Evolutionary conservation across 1,140 invertebrate genomes (phyloP).

Genomic region (Drosophila sp.): DNA sequence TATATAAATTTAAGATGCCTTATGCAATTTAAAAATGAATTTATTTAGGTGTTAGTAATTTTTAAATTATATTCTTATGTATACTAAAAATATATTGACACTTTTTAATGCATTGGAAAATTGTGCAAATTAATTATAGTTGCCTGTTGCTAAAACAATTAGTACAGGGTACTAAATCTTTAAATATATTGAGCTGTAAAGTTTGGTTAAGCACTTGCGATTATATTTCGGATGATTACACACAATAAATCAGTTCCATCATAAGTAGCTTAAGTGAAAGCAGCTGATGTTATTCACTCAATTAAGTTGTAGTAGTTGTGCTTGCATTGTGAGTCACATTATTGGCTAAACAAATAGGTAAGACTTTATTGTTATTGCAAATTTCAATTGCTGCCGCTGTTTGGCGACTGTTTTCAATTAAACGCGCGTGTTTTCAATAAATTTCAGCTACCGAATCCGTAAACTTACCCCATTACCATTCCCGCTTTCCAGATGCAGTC

Average conservation of each 20-base stretch:
- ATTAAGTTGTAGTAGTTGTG: slow-evolving; percentile 24
- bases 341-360: slow-evolving; percentile 63
- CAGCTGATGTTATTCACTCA: slow-evolving; percentile 59
- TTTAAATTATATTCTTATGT: no score
- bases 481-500: not conserved
- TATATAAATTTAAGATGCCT: no score
- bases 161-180: no score
- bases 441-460: slow-evolving; percentile 11
- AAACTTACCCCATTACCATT: not conserved
- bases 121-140: no score
- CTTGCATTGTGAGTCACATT: slow-evolving; percentile 56
- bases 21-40: no score
- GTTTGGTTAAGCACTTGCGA: no score
- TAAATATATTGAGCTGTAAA: no score
- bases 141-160: no score
- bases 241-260: slow-evolving; percentile 7
- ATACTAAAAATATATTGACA: no score
- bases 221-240: not conserved
- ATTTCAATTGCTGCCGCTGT: slow-evolving; percentile 50
- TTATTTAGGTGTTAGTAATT: no score
- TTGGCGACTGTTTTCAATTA: slow-evolving; percentile 59
- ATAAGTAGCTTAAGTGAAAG: slow-evolving; percentile 46
- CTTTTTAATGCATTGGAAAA: no score
- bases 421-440: slow-evolving; percentile 73
- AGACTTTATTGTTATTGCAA: slow-evolving; percentile 52